Evolutionary conservation across 2,888 invertebrate species (phyloP).

Genomic region (Patella pellucida): DNA sequence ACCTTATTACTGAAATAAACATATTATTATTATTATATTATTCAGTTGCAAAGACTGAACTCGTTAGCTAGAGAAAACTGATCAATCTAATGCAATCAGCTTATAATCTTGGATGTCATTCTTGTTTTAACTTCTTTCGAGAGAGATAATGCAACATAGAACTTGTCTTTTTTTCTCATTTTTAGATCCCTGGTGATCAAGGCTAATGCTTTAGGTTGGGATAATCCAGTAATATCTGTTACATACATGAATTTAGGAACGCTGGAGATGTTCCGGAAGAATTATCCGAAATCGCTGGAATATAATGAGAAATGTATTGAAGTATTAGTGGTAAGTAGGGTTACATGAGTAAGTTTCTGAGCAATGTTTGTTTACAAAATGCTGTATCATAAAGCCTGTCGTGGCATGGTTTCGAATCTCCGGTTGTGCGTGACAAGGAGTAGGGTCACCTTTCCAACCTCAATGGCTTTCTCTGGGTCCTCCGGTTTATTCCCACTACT

Average conservation of each 20-base stretch:
- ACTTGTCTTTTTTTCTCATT: background rate
- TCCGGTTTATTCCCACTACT: no score
- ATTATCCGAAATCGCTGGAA: slow-evolving; percentile 40
- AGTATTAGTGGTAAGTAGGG: slow-evolving; percentile 47
- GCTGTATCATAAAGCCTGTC: no score
- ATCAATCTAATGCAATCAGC: background rate
- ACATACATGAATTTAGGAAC: slow-evolving; percentile 53
- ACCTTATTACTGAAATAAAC: no score
- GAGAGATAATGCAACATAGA: background rate
- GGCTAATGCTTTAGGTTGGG: slow-evolving; percentile 51
- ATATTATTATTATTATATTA: no score
- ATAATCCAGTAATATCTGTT: slow-evolving; percentile 51
- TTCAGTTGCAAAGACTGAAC: no score
- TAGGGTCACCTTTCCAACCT: no score
- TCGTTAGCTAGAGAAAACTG: background rate
- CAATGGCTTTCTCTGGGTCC: no score
- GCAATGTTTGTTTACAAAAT: background rate
- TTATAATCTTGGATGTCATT: no score
- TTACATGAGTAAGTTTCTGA: background rate
- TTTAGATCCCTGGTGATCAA: slow-evolving; percentile 58
- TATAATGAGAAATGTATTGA: slow-evolving; percentile 44
- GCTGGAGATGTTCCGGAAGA: slow-evolving; percentile 41
- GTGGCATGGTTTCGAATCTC: no score
- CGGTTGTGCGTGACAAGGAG: no score
- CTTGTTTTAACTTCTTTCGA: no score